phyloP scores from a whole-genome alignment of 2,113 vertebrate genomes.

The Gallinago jamesoni region DNA sequence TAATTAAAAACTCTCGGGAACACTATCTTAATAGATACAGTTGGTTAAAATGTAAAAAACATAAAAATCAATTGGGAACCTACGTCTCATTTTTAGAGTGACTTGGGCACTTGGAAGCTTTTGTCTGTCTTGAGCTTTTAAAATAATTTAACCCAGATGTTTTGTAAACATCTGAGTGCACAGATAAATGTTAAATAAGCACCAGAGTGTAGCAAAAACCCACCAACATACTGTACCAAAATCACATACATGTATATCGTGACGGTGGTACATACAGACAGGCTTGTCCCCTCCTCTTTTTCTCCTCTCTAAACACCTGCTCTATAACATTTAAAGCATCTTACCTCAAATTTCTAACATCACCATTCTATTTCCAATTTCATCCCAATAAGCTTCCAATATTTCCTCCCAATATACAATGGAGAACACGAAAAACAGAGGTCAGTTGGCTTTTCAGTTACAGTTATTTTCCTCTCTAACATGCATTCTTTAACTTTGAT shows the following conservation, averaged over 20 bases:
- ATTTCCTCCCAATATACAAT: background rate
- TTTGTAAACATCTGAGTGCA: background rate
- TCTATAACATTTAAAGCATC: background rate
- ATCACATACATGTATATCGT: accelerated
- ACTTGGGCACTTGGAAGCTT: background rate
- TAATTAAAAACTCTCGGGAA: background rate
- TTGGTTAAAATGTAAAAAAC: background rate
- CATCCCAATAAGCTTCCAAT: background rate
- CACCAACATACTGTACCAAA: background rate
- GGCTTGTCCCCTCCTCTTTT: background rate
- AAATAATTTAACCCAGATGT: background rate
- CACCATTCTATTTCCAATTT: background rate
- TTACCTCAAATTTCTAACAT: background rate
- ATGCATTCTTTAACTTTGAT: background rate
- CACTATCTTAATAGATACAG: background rate
- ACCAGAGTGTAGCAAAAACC: background rate
- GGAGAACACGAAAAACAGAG: background rate
- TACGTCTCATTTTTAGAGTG: background rate
- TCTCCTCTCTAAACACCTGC: background rate
- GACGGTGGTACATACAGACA: background rate
- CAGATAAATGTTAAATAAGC: background rate
- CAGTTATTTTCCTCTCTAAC: background rate
- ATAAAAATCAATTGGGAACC: background rate
- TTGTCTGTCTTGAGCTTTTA: background rate
- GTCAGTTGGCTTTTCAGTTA: background rate